phyloP scores from a whole-genome alignment of 1,140 invertebrate species.

The Lepeophtheirus salmonis region DNA sequence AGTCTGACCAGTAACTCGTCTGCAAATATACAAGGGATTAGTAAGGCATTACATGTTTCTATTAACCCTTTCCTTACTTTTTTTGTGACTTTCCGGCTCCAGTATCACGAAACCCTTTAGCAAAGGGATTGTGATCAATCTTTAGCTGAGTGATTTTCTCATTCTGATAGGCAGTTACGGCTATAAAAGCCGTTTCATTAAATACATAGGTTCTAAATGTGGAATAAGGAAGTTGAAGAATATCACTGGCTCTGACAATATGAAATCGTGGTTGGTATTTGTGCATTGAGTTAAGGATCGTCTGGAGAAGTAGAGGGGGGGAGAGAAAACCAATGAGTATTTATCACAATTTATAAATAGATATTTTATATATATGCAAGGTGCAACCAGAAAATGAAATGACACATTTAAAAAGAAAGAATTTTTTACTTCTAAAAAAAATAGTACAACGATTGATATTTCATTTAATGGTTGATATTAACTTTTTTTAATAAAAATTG shows the following conservation, averaged over 20 bases:
- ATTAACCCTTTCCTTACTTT: conserved; percentile 66
- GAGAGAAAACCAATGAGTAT: background rate
- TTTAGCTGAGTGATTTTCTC: conserved; percentile 97
- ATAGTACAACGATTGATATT: too few relatives aligned
- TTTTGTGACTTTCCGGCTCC: conserved; percentile 83
- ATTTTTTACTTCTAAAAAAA: too few relatives aligned
- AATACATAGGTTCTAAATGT: conserved; percentile 95
- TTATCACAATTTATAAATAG: too few relatives aligned
- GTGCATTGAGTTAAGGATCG: conserved; percentile 98
- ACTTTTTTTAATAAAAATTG: too few relatives aligned
- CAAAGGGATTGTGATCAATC: conserved; percentile 97
- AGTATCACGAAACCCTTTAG: conserved; percentile 92
- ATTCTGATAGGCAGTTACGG: conserved; percentile 88
- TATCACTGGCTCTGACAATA: conserved; percentile 89
- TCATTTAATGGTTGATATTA: too few relatives aligned
- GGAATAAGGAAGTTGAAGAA: conserved; percentile 85
- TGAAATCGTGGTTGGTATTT: conserved; percentile 99
- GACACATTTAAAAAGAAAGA: too few relatives aligned
- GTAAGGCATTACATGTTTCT: background rate
- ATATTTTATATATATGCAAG: too few relatives aligned
- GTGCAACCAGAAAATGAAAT: too few relatives aligned
- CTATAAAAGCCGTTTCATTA: conserved; percentile 96
- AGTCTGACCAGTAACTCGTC: too few relatives aligned
- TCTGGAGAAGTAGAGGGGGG: conserved; percentile 43
- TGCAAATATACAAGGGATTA: too few relatives aligned